Percentiles rank a stretch among this genome's conserved stretches.
Evolutionary conservation across 1,140 invertebrate genomes (phyloP).

Genomic region (Lanistes nyassanus): DNA sequence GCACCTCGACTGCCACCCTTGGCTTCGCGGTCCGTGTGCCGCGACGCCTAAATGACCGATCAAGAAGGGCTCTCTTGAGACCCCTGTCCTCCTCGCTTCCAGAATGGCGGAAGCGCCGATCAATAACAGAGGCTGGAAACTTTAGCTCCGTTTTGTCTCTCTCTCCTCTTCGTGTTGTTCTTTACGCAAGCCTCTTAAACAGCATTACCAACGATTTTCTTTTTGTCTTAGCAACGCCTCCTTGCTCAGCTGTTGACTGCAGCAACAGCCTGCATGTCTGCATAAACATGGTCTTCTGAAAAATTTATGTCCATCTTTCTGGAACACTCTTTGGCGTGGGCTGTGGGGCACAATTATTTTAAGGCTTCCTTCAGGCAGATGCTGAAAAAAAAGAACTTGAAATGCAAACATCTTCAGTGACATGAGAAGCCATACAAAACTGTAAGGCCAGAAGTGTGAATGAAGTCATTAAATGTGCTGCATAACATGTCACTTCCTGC

Average conservation of each 20-base stretch:
- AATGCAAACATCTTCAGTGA: background rate
- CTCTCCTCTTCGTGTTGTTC: background rate
- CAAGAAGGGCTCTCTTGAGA: constrained; percentile 8
- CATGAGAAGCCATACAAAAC: background rate
- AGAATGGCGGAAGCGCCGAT: background rate
- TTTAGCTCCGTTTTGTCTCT: background rate
- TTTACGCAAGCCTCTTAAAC: background rate
- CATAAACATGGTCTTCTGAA: no score
- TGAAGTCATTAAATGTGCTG: background rate
- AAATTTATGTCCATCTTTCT: no score
- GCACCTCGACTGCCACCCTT: background rate
- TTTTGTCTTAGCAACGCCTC: background rate
- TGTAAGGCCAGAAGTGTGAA: background rate
- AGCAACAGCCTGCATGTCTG: no score
- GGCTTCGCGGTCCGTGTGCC: background rate
- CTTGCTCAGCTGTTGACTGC: background rate
- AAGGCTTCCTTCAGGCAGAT: no score
- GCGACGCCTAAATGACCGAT: constrained; percentile 8
- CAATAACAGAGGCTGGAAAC: constrained; percentile 9
- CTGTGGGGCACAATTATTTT: no score
- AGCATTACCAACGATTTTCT: background rate
- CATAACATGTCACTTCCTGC: background rate
- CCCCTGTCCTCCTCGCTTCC: background rate
- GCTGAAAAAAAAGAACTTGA: background rate
- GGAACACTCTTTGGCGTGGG: no score